Evolutionary conservation across 1,140 invertebrate species (phyloP), one percentile per base, ranked within the genome.

Genomic region (Stenopsyche tienmushanensis): DNA sequence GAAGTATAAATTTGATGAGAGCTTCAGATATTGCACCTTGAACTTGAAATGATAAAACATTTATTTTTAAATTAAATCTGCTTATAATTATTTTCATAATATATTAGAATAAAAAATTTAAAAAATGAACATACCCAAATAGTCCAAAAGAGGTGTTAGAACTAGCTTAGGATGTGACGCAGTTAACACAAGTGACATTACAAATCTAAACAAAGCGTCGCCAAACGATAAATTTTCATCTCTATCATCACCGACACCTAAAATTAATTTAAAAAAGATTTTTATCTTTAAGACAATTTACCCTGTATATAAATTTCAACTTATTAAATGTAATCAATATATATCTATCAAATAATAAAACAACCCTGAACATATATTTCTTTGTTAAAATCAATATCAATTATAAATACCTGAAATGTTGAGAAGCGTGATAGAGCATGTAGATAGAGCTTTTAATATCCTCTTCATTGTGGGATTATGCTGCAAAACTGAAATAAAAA

Each of bases 201-300:
- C 82, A 52, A 96, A 83, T 74, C 91, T 88, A 69, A 93, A 94
- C 1, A 94, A 86, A 7, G 90, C 90, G 74, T 95, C 93, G 1
- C 90, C 87, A 42, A 94, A 86, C 0, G 89, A 91, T 15, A 86
- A 76, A 1, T 87, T 83, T 64, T 89, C 86, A 1, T 80, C 80
- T 0, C n/a, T n/a, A n/a, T n/a, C n/a, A n/a, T n/a, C n/a, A n/a
- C n/a, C n/a, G n/a, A n/a, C n/a, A n/a, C n/a, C n/a, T n/a, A n/a
- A n/a, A n/a, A n/a, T n/a, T n/a, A n/a, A n/a, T n/a, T n/a, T n/a
- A n/a, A n/a, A n/a, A n/a, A n/a, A n/a, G n/a, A n/a, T n/a, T n/a
- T n/a, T n/a, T n/a, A n/a, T n/a, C n/a, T n/a, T n/a, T n/a, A n/a
- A n/a, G n/a, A n/a, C n/a, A n/a, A n/a, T n/a, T n/a, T n/a, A n/a